These are phyloP conservation scores for Macquaria ambigua DNA, from an alignment of 2,113 vertebrate genomes.

Conservation along the genomic window DNA sequence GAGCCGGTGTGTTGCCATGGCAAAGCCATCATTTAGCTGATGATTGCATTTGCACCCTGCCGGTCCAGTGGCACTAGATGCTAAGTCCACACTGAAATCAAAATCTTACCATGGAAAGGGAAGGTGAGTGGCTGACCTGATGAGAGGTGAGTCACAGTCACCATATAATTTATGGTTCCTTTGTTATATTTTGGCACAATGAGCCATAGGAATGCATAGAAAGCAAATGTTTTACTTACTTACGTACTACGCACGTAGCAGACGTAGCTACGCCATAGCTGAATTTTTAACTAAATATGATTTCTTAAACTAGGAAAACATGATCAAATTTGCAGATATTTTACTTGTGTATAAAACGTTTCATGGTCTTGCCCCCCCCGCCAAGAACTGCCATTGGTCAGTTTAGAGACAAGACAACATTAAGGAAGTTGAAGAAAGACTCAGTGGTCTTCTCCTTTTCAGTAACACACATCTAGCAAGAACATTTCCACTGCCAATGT, in stretches of 20 bases:
- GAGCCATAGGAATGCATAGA: background rate
- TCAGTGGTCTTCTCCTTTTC: background rate
- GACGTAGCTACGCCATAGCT: background rate
- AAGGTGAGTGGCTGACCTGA: constrained; percentile 24
- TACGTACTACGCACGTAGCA: background rate
- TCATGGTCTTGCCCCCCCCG: too few species aligned
- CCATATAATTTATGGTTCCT: background rate
- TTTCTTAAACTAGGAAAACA: too few species aligned
- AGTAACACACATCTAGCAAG: background rate
- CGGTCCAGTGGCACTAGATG: constrained; percentile 22
- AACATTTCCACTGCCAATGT: background rate
- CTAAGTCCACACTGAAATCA: constrained; percentile 30
- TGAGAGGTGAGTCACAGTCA: background rate
- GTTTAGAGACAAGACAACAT: background rate
- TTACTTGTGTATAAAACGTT: too few species aligned
- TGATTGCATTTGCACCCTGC: constrained; percentile 10
- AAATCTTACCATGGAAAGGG: constrained; percentile 7
- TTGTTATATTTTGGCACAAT: constrained; percentile 5
- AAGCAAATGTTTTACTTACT: background rate
- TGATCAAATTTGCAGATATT: too few species aligned
- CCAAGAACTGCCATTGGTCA: background rate
- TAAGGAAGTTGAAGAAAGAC: background rate
- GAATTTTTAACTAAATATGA: too few species aligned
- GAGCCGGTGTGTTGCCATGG: constrained; percentile 76
- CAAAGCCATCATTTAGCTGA: constrained; percentile 61